Percentiles rank a stretch among this genome's conserved stretches.
Conservation (phyloP, 64 coral and sea anemone species). For the Montipora sp. region DNA sequence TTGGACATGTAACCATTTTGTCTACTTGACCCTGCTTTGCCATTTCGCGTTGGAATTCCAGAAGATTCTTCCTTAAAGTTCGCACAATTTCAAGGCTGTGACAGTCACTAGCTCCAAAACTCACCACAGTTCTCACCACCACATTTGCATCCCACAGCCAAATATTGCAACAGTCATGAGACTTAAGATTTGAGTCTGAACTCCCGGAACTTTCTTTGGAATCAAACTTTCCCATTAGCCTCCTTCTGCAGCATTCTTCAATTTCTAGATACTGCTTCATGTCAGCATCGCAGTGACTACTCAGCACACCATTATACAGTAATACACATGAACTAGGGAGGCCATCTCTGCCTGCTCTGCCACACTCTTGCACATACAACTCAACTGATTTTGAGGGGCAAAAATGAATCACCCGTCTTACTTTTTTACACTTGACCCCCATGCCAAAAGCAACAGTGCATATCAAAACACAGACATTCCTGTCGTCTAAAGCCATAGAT, state of each 20-base stretch:
- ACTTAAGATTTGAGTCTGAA: background rate
- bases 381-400: conserved; percentile 50
- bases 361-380: conserved; percentile 60
- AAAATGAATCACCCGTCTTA: conserved; percentile 49
- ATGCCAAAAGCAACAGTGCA: conserved; percentile 68
- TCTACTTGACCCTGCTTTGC: conserved; percentile 38
- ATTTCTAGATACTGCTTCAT: conserved; percentile 70
- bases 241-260: conserved; percentile 42
- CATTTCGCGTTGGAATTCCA: conserved; percentile 55
- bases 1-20: conserved; percentile 75
- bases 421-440: conserved; percentile 59
- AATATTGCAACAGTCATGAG: conserved; percentile 69
- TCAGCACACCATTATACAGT: conserved; percentile 73
- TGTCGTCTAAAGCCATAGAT: conserved; percentile 38
- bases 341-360: conserved; percentile 57
- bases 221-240: conserved; percentile 70
- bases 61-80: conserved; percentile 55
- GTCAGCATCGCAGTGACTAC: conserved; percentile 67
- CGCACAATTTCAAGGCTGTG: background rate
- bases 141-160: conserved; percentile 59
- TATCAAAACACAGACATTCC: conserved; percentile 36
- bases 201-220: background rate
- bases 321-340: conserved; percentile 61
- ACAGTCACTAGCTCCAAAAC: conserved; percentile 9
- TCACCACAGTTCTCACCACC: conserved; percentile 2